A percentile compares a stretch with the other conserved stretches of the same genome.
These are phyloP conservation scores for Hipposideros armiger DNA, from an alignment of 2,113 vertebrate genomes.

Conservation along the genomic window DNA sequence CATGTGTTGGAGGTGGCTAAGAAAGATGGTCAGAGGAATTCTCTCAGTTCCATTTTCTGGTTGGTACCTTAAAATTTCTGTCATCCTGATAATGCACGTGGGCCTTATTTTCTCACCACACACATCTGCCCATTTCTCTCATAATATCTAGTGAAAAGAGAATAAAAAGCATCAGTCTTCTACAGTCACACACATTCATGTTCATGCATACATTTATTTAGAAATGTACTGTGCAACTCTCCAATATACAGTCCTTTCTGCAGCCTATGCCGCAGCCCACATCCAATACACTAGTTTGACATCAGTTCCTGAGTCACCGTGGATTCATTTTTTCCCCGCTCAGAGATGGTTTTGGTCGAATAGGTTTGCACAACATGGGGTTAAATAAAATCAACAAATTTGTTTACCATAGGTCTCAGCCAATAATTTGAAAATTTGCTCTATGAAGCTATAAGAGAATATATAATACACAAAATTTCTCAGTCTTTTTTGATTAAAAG, in stretches of 20 bases:
- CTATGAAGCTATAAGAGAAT: not conserved
- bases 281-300: not conserved
- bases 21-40: not conserved
- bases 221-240: not conserved
- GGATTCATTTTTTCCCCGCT: not conserved
- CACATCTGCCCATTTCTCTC: not conserved
- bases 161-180: not conserved
- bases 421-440: slow-evolving; percentile 10
- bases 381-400: slow-evolving; percentile 27
- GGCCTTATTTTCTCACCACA: not conserved
- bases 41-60: not conserved
- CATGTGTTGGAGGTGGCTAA: not conserved
- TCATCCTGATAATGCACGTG: not conserved
- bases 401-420: not conserved
- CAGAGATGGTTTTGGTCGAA: not conserved
- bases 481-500: not conserved
- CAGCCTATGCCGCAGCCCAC: rapidly evolving
- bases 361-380: not conserved
- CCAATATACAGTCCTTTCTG: not conserved
- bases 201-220: slow-evolving; percentile 52
- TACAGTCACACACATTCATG: not conserved
- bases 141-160: not conserved
- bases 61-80: not conserved
- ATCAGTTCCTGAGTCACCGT: not conserved
- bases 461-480: not conserved